phyloP scores from a whole-genome alignment of 2,888 invertebrate genomes.

The Heliconius sara region DNA sequence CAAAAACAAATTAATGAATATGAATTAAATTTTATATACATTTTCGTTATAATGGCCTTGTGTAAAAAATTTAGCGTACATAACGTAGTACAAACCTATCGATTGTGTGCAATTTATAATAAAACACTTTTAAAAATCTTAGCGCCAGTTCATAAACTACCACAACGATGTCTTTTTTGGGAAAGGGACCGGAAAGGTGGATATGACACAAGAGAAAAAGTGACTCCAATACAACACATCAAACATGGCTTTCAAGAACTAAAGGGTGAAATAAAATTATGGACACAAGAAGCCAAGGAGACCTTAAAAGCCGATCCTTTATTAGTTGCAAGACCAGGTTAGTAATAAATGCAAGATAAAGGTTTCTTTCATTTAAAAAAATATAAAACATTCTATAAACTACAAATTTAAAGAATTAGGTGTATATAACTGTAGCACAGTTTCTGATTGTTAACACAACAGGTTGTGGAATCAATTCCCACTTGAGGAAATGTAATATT shows the following conservation, averaged over 20 bases:
- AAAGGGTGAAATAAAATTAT: conserved; percentile 86
- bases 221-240: conserved; percentile 81
- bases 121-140: conserved; percentile 14
- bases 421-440: no score
- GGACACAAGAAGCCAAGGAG: conserved; percentile 87
- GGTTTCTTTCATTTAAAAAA: no score
- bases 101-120: conserved; percentile 24
- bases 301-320: conserved; percentile 86
- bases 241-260: conserved; percentile 87
- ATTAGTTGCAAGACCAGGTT: conserved; percentile 81
- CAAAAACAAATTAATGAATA: not conserved
- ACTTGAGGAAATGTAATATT: no score
- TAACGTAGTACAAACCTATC: conserved; percentile 35
- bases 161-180: conserved; percentile 77
- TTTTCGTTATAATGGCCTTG: conserved; percentile 19
- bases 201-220: conserved; percentile 71
- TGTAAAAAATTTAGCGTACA: conserved; percentile 7
- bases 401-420: no score
- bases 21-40: not conserved
- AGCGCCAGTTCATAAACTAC: conserved; percentile 46
- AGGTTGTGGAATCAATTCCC: no score
- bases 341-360: conserved; percentile 31
- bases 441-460: no score
- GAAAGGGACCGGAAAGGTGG: conserved; percentile 86
- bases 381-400: no score